These are phyloP conservation scores for Meghimatium bilineatum DNA, from an alignment of 2,888 invertebrate genomes.

Conservation along the genomic window DNA sequence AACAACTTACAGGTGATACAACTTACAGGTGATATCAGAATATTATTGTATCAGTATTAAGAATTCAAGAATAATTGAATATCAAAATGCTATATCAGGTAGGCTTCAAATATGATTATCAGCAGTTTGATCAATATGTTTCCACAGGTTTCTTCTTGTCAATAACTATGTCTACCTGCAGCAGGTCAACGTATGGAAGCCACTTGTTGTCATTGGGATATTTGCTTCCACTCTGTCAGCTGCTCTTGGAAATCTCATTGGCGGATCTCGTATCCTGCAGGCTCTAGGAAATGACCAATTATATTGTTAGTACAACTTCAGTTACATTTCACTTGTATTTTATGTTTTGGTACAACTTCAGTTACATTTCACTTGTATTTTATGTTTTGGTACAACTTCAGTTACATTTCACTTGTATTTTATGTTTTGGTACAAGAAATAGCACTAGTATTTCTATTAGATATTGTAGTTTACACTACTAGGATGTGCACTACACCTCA, in stretches of 20 bases:
- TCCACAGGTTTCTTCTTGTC: slow-evolving; percentile 80
- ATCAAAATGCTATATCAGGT: no score
- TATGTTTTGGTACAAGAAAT: no score
- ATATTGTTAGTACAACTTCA: slow-evolving; percentile 85
- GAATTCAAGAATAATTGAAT: no score
- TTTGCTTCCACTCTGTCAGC: slow-evolving; percentile 96
- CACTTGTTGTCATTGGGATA: slow-evolving; percentile 79
- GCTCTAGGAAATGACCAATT: slow-evolving; percentile 97
- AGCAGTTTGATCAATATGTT: background rate
- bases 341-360: background rate
- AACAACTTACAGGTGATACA: no score
- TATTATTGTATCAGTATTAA: no score
- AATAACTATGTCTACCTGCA: slow-evolving; percentile 96
- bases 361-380: background rate
- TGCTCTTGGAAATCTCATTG: slow-evolving; percentile 95
- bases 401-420: background rate
- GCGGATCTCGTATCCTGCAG: slow-evolving; percentile 96
- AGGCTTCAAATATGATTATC: no score
- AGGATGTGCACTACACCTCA: no score
- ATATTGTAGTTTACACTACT: no score
- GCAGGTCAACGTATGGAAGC: slow-evolving; percentile 79
- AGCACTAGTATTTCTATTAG: no score
- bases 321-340: no score
- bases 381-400: background rate
- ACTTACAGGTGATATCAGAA: no score